Percentiles rank a stretch among this genome's conserved stretches.
Evolutionary conservation across 2,797 vertebrate species (phyloP).

Genomic region (Staurois parvus): DNA sequence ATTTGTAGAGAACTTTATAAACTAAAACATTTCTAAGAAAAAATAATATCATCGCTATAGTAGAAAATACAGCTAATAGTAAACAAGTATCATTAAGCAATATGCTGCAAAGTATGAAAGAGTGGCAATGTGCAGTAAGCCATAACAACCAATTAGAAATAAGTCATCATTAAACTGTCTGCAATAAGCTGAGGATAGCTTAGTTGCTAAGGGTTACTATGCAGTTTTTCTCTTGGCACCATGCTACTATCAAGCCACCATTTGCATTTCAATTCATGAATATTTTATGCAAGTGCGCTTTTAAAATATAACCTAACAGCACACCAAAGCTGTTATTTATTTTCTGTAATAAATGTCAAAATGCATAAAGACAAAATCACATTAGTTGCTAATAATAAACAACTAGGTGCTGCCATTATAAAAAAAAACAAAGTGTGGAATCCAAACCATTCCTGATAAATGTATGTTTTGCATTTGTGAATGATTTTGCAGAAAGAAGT

Average conservation of each 20-base stretch:
- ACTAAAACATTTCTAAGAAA: neutral
- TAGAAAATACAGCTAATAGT: neutral
- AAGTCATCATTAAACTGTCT: neutral
- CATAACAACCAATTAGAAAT: neutral
- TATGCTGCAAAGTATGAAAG: too few relatives aligned
- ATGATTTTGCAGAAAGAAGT: neutral
- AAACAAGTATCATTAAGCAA: too few relatives aligned
- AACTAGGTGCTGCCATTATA: neutral
- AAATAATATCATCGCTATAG: neutral
- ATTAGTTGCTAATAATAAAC: neutral
- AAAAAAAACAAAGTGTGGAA: neutral
- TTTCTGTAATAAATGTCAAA: neutral
- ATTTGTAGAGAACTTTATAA: neutral
- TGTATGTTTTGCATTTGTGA: neutral
- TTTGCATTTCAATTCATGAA: neutral
- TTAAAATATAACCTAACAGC: neutral
- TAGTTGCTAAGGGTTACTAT: neutral
- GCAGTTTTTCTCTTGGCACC: neutral
- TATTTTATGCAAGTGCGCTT: neutral
- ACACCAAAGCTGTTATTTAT: neutral
- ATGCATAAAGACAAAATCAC: neutral
- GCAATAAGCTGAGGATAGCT: neutral
- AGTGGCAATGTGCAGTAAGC: neutral
- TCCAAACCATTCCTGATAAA: neutral
- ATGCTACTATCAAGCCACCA: neutral